Percentiles rank a stretch among this genome's conserved stretches.
phyloP scores from a whole-genome alignment of 2,113 vertebrate species.

The Phrynocephalus versicolor region DNA sequence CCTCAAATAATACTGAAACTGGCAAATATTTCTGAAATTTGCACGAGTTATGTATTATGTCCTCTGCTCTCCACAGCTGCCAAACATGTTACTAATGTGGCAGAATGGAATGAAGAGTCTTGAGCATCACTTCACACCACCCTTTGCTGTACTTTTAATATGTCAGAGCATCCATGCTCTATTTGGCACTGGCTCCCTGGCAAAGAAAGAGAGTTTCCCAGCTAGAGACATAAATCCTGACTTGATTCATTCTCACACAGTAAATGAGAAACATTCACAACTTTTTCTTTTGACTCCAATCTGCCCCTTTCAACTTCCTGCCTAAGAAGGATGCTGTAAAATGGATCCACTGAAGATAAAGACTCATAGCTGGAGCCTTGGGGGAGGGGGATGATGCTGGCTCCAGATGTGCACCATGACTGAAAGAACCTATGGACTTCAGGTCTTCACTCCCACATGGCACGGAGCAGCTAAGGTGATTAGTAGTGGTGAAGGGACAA shows the following conservation, averaged over 20 bases:
- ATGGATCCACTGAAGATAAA: neutral
- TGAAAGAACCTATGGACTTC: neutral
- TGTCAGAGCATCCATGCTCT: neutral
- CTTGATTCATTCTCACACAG: too few species aligned
- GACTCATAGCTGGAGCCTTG: neutral
- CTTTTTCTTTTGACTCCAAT: neutral
- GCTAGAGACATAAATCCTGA: too few species aligned
- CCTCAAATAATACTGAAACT: conserved; percentile 28
- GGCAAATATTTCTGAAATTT: conserved; percentile 58
- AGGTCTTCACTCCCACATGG: neutral
- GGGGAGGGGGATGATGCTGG: neutral
- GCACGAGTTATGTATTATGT: conserved; percentile 55
- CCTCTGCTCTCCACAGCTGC: conserved; percentile 27
- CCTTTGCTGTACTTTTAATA: neutral
- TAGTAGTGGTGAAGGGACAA: too few species aligned
- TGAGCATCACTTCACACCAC: neutral
- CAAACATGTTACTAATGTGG: conserved; percentile 25
- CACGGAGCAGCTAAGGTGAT: neutral
- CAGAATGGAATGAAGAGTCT: conserved; percentile 58
- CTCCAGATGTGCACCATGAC: neutral
- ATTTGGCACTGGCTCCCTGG: neutral
- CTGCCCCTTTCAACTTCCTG: neutral
- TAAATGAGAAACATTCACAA: too few species aligned
- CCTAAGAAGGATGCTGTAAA: neutral
- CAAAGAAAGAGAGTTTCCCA: neutral